Conservation (phyloP, 2,113 vertebrate species). For the Oncorhynchus kisutch region DNA sequence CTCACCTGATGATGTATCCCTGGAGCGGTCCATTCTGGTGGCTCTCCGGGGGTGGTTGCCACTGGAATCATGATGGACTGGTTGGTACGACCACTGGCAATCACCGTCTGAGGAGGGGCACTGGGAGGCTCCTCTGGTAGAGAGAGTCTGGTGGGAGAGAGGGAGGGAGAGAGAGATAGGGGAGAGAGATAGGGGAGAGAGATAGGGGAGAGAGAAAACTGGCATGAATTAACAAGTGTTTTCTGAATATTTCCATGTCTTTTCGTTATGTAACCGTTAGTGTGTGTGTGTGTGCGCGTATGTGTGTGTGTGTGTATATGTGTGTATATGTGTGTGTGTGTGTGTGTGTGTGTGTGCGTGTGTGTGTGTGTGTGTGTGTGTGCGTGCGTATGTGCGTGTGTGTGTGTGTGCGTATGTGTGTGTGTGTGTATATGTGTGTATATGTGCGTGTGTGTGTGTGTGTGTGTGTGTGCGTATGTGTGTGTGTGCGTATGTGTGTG, state of each 20-base stretch:
- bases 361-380: no score
- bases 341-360: neutral
- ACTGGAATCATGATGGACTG: constrained; percentile 99
- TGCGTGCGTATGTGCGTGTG: no score
- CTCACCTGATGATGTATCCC: constrained; percentile 94
- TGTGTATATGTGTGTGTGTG: neutral
- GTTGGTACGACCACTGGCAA: constrained; percentile 95
- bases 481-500: no score
- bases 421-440: neutral
- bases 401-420: no score
- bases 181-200: neutral
- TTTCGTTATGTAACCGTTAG: constrained; percentile 63
- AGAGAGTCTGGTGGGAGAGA: constrained; percentile 74
- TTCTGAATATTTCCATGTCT: constrained; percentile 61
- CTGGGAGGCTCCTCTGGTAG: constrained; percentile 96
- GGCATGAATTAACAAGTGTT: constrained; percentile 51
- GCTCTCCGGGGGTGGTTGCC: constrained; percentile 92
- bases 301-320: no score
- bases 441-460: neutral
- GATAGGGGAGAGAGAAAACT: constrained; percentile 13
- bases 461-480: neutral
- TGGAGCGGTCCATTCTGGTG: constrained; percentile 95
- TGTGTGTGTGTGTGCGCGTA: no score
- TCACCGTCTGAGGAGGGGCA: constrained; percentile 91
- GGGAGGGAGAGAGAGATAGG: neutral